Conservation (phyloP, 2,797 vertebrate species). For the Myotis daubentonii region DNA sequence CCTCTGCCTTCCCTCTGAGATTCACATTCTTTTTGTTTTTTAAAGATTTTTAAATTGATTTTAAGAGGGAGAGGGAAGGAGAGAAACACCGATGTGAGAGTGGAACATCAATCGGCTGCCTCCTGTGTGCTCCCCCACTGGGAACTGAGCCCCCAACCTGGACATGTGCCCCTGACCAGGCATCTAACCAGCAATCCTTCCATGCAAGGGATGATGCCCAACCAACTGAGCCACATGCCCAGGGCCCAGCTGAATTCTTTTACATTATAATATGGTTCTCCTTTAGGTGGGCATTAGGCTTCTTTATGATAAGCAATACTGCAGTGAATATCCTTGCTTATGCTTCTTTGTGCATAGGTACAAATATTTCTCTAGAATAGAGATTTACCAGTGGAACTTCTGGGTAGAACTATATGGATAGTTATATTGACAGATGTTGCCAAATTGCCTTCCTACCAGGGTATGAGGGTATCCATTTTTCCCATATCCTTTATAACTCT, state of each 20-base stretch:
- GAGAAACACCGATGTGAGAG: neutral
- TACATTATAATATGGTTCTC: neutral
- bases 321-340: neutral
- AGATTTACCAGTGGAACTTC: neutral
- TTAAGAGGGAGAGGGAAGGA: neutral
- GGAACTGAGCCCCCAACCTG: too few species aligned
- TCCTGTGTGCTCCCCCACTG: neutral
- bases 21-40: neutral
- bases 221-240: too few species aligned
- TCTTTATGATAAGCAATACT: neutral
- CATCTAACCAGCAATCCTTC: too few species aligned
- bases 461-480: neutral
- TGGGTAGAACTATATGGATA: neutral
- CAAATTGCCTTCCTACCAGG: neutral
- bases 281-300: neutral
- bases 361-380: neutral
- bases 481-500: neutral
- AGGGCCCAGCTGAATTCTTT: neutral
- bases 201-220: too few species aligned
- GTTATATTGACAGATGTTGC: slow-evolving; percentile 31
- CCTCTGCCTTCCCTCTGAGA: too few species aligned
- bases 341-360: neutral
- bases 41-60: neutral
- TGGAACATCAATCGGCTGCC: neutral
- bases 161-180: too few species aligned